Base-by-base conservation (phyloP, 2,113 vertebrate species). In the Mungos mungo region DNA sequence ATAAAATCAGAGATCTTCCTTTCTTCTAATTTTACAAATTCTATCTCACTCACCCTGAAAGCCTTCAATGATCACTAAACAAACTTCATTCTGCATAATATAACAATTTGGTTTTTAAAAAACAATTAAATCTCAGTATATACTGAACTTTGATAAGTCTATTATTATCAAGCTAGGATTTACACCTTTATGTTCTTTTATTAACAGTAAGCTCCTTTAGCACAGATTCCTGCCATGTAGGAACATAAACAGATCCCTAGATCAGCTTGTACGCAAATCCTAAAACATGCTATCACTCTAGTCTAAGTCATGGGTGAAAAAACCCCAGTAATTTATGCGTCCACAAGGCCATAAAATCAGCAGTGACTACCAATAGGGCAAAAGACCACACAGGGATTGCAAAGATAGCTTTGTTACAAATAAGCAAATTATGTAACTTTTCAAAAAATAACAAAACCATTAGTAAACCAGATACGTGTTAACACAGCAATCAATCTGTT, bases 381-480 rank as follows among this genome's bases (percentile, higher is more conserved):
- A 93, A 93, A 83, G 74, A 92, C 12, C 8, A 84, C 2, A 54
- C 1, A n/a, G 35, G 81, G 27, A 91, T 21, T 72, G 15, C 2
- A n/a, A 95, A 95, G 27, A 45, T n/a, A 71, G 9, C 63, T 85
- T 21, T 93, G 41, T 52, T 88, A 79, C 1, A 95, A 97, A 86
- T 66, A 87, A 79, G 19, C 11, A n/a, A 82, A 74, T 83, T 79
- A 88, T 29, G 6, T 93, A 89, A 79, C 35, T 93, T 93, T 27
- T 11, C 23, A 35, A 66, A 38, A 95, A 63, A 65, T 38, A 88
- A 86, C 8, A 14, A 57, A 60, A 77, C 52, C 7, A 69, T 47
- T 60, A 95, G 63, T 11, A 93, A 95, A 95, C 68, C 33, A 92
- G 69, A 45, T 66, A 71, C 10, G 71, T 27, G 71, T 27, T 19